Base-by-base conservation (phyloP, 2,797 vertebrate genomes). In the Epinephelus malabaricus region DNA sequence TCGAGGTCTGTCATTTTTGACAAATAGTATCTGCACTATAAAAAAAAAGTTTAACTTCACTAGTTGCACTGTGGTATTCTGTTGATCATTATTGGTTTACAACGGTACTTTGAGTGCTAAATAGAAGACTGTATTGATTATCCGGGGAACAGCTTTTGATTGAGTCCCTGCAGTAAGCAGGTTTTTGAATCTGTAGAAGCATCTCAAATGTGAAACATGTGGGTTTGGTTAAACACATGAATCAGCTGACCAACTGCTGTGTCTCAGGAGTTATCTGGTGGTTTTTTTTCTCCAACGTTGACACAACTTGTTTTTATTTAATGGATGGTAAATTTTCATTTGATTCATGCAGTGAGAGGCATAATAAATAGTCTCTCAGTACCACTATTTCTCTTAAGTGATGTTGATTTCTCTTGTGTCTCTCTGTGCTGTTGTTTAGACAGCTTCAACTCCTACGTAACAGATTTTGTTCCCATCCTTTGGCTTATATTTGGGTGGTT, bases 161-260 rank as follows among this genome's bases (percentile, higher is more conserved):
- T 46, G n/a, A 50, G 58, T 68, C 50, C 68, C 75, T 73, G 34
- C 30, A 8, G 34, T 8, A 8, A 34, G 34, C 34, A 25, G 8
- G 53, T 49, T 47, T 66, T 3, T 21, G 30, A 67, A 30, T 77
- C 18, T 62, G 40, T 51, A 40, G 30, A 60, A 43, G 58, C 9
- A 19, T 65, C 45, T 47, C 11, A 72, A 65, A 68, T 60, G 50
- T 77, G 69, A 82, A 70, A 70, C 65, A 73, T 76, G 58, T 84
- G 82, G 55, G 38, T 73, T 65, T 65, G 69, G 69, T 73, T 73
- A 47, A 64, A 51, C 58, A 56, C 64, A 23, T 69, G 40, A 63
- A 60, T 78, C 65, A 74, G 51, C 50, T 69, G 82, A 69, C 59
- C 72, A 45, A 40, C 67, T 79, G 68, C 34, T 34, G 34, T 8